A percentile compares a stretch with the other conserved stretches of the same genome.
Evolutionary conservation across 1,140 invertebrate species (phyloP).

Genomic region (Cherax destructor): DNA sequence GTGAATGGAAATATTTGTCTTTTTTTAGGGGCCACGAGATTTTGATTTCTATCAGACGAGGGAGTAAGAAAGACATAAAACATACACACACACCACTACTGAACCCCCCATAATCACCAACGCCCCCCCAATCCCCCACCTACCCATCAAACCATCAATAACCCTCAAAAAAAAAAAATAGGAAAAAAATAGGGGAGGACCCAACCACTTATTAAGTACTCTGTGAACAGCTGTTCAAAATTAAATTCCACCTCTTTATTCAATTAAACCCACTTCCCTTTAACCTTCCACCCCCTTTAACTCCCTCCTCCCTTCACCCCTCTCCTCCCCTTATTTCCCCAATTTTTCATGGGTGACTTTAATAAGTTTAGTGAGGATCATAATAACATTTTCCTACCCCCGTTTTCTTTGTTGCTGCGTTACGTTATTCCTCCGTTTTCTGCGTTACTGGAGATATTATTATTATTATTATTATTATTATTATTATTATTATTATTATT

Average conservation of each 20-base stretch:
- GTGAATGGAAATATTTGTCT: neutral
- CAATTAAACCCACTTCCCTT: neutral
- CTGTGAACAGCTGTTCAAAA: neutral
- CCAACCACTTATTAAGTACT: neutral
- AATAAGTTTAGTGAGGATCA: neutral
- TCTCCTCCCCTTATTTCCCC: neutral
- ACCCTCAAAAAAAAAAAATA: too few species aligned
- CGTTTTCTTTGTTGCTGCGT: neutral
- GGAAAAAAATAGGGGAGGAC: neutral
- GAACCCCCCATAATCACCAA: too few species aligned
- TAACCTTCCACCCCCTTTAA: neutral
- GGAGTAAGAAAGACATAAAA: neutral
- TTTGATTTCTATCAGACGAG: too few species aligned
- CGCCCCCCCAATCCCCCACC: too few species aligned
- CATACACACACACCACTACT: too few species aligned
- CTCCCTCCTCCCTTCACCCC: neutral
- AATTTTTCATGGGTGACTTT: neutral
- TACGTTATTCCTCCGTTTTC: too few species aligned
- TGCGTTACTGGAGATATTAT: too few species aligned
- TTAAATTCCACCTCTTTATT: neutral
- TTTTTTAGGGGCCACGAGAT: too few species aligned
- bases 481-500: too few species aligned
- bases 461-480: too few species aligned
- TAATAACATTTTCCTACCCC: neutral
- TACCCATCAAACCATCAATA: too few species aligned